Evolutionary conservation across 2,888 invertebrate species (phyloP), one percentile per base, ranked within the genome.

Genomic region (Aspidiotus rigidus): DNA sequence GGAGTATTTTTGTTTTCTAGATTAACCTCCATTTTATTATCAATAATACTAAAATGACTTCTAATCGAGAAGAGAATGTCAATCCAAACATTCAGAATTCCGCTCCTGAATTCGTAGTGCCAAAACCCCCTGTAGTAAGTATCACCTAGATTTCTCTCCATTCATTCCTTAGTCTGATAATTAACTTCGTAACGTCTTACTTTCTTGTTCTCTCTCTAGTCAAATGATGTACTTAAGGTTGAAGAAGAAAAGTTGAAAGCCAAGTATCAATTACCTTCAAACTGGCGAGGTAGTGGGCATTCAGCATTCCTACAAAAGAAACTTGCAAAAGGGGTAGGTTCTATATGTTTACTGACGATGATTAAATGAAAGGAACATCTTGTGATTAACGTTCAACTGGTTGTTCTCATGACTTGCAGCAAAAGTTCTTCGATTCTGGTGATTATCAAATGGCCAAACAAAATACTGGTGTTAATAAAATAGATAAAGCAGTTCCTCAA

Each of bases 391-490:
- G 16, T 64, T 64, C 15, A 16, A 8, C 17, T 49, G 42, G 13
- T 69, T 28, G 40, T 70, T 61, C 63, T 57, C 63, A 62, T 73
- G 72, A 73, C 73, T 82, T 83, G 62, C 80, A 93, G 89, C 95
- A 95, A 87, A 99, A 99, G 79, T 99, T 93, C 81, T 99, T 99
- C 78, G 99, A 99, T 80, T 98, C 98, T 59, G 99, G 98, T 15
- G 99, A 99, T 80, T 99, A 99, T 81, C 97, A 98, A 81, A 99
- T 99, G 98, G 96, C 98, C 16, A 97, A 96, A 79, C 96, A 97
- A 77, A 73, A 79, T 78, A 72, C 72, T 28, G 70, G 67, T 41
- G 54, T 63, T n/a, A 64, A 69, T 13, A 71, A 72, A 41, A 64
- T 69, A 53, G 69, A 67, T 17, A 72, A 72, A 61, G 62, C 69